Evolutionary conservation across 2,113 vertebrate genomes (phyloP), one percentile per base, ranked within the genome.

Genomic region (Sylvicapra grimmia): DNA sequence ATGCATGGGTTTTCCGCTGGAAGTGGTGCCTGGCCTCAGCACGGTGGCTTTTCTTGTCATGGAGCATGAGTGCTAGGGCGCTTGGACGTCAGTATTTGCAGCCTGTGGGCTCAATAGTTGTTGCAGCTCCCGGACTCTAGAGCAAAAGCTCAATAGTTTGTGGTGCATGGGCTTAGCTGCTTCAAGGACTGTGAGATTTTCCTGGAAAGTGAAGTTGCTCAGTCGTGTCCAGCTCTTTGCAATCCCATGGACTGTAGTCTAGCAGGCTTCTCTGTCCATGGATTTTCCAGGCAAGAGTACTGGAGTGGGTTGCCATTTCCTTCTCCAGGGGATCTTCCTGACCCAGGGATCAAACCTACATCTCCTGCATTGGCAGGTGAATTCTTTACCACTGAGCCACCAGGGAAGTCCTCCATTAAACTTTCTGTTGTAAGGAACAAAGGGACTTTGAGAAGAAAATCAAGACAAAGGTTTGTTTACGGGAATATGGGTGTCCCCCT

Each of bases 381-480:
- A 44, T 44, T 44, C 36, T 44, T 77, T 27, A 44, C 23, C 72
- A 15, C 11, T 25, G 12, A 25, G 23, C 72, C 23, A 77, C 72
- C 12, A 40, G n/a, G 33, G 4, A 68, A 72, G 68, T 40, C 68
- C 19, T 53, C 56, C 51, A 56, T 19, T 61, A 68, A 49, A 40
- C 90, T 86, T 88, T 72, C 82, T 51, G 58, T 59, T 58, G 4
- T 68, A 36, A 90, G 54, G 47, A 95, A 44, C 23, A 87, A 80
- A 58, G 25, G 31, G 40, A 90, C 16, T 94, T 75, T 31, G 54
- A 92, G 65, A 93, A 89, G 59, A 47, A 95, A 97, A 91, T 53
- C 33, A 89, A 53, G 88, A 47, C 49, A n/a, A 53, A 97, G 11
- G 51, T 49, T 44, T 95, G 10, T 49, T 10, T 18, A 12, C 44